Evolutionary conservation across 2,888 invertebrate genomes (phyloP).

Genomic region (Maniola hyperantus): DNA sequence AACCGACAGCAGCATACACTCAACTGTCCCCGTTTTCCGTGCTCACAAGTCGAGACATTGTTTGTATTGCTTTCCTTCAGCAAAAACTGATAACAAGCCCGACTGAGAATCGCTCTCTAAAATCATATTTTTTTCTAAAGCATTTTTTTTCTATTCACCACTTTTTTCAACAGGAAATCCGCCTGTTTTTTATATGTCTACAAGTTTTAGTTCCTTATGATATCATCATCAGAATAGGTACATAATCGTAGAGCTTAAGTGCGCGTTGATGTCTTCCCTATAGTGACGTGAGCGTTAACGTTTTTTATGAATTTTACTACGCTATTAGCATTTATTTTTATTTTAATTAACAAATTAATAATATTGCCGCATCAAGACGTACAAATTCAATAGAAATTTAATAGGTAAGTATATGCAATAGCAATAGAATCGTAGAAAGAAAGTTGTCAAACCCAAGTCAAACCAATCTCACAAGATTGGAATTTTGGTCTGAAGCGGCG

Average conservation of each 20-base stretch:
- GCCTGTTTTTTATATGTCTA: constrained; percentile 28
- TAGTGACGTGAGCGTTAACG: constrained; percentile 43
- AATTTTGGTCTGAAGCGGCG: constrained; percentile 75
- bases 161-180: constrained; percentile 33
- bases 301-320: constrained; percentile 20
- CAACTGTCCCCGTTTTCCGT: constrained; percentile 64
- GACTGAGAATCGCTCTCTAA: constrained; percentile 8
- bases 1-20: constrained; percentile 53
- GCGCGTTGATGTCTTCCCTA: constrained; percentile 78
- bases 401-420: constrained; percentile 8
- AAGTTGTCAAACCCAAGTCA: constrained; percentile 60
- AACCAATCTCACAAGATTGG: constrained; percentile 70
- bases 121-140: constrained; percentile 1
- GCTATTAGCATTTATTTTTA: constrained; percentile 9
- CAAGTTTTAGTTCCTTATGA: constrained; percentile 36
- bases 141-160: not conserved
- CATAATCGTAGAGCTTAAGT: constrained; percentile 39
- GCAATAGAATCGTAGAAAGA: constrained; percentile 60
- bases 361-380: not conserved
- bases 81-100: constrained; percentile 32
- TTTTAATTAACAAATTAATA: not conserved
- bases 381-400: not conserved
- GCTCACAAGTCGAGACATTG: constrained; percentile 47
- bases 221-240: constrained; percentile 38
- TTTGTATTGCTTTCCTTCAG: constrained; percentile 36